Evolutionary conservation across 2,888 invertebrate species (phyloP).

Genomic region (Pachydiplax longipennis): DNA sequence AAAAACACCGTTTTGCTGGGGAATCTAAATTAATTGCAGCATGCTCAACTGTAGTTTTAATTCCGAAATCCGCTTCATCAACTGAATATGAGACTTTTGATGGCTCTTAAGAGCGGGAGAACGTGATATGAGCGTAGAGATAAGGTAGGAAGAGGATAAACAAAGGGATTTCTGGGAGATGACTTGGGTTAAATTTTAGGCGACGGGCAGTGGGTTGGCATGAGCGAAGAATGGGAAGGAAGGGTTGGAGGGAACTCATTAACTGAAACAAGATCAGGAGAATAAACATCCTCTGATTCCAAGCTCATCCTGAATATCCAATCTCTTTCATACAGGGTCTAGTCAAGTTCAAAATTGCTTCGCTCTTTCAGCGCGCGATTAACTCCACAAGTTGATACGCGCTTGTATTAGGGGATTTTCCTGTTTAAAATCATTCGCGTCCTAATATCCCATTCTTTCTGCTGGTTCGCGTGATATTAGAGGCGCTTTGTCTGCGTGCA

Average conservation of each 20-base stretch:
- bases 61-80: no score
- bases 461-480: no score
- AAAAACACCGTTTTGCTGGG: no score
- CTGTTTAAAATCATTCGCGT: neutral
- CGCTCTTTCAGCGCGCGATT: neutral
- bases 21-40: no score
- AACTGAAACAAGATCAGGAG: neutral
- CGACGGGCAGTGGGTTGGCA: neutral
- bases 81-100: no score
- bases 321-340: neutral
- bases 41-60: no score
- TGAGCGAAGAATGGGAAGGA: neutral
- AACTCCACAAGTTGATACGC: neutral
- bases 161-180: no score
- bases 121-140: no score
- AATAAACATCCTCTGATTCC: neutral
- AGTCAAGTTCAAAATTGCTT: neutral
- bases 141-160: no score
- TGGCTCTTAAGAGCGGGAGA: no score
- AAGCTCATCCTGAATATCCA: neutral
- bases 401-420: neutral
- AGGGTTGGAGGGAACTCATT: neutral
- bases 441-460: no score
- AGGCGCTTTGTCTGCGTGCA: no score
- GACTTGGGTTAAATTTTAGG: neutral